Evolutionary conservation across 64 coral and sea anemone species (phyloP), one percentile per base, ranked within the genome.

Genomic region (Pocillopora damicornis): DNA sequence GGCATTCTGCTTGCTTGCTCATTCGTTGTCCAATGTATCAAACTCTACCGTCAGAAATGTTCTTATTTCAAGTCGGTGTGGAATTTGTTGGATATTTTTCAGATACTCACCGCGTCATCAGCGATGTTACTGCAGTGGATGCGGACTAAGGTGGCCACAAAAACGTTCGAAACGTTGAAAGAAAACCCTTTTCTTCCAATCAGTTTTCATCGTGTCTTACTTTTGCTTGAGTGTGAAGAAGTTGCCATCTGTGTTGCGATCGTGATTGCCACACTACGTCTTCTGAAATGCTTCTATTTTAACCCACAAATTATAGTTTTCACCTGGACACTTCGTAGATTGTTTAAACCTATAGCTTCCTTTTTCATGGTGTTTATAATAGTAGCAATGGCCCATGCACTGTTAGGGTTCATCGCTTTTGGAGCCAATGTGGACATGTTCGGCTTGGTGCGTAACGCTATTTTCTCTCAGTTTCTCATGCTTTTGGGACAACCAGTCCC

Each of bases 251-350:
- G 88, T 35, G 15, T 91, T 1, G 67, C 90, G 15, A 77, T 87
- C 10, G 90, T 94, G 45, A 35, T 94, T 71, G 87, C 88, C 22
- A 94, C 93, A 11, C 75, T 94, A n/a, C 79, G 81, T 35, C 87
- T 94, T 64, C 72, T 94, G 61, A 61, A 94, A 37, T 15, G 90
- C 65, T 83, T 94, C 38, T 87, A 88, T 58, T 94, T 91, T 63
- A 94, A 91, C 51, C 89, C 80, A 12, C 76, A 94, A 56, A 80
- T 88, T 17, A 82, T 91, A 3, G 60, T 94, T 10, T 64, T 94
- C 9, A 87, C 34, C 20, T 0, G n/a, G 59, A 75, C 88, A 45
- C 72, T 94, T 90, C 36, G 34, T 23, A 76, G 12, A 75, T 75
- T 71, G 62, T 91, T 73, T 75, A 56, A 13, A 88, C 87, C 59